Conservation (phyloP, 2,113 vertebrate species). For the Narcine bancroftii region DNA sequence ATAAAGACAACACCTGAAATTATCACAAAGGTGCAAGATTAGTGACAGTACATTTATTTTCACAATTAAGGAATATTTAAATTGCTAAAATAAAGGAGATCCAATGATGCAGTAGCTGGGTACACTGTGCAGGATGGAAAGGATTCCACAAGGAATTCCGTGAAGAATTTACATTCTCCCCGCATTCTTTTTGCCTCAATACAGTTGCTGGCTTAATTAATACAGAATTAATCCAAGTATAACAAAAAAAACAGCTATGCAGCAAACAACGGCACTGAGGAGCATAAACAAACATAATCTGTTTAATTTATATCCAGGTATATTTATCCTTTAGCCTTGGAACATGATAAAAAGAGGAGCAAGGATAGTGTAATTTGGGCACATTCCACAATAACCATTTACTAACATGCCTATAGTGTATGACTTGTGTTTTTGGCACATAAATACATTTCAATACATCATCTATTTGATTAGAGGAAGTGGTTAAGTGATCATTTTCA, state of each 20-base stretch:
- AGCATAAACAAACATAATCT: neutral
- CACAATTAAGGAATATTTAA: neutral
- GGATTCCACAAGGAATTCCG: too few species aligned
- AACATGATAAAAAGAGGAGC: neutral
- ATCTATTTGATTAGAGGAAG: too few species aligned
- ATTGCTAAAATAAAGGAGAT: neutral
- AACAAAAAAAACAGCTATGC: neutral
- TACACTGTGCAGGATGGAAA: too few species aligned
- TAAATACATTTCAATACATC: too few species aligned
- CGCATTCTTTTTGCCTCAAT: too few species aligned
- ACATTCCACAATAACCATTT: neutral
- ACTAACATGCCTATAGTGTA: neutral
- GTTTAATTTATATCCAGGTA: neutral
- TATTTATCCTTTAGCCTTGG: neutral
- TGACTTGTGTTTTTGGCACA: neutral
- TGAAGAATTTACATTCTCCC: too few species aligned
- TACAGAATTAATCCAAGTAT: neutral
- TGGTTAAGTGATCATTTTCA: too few species aligned
- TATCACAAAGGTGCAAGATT: conserved; percentile 38
- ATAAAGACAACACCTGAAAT: conserved; percentile 83
- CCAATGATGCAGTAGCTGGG: too few species aligned
- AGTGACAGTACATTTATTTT: conserved; percentile 13
- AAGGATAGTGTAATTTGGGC: neutral
- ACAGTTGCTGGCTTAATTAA: too few species aligned
- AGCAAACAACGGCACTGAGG: neutral